phyloP scores from a whole-genome alignment of 2,888 invertebrate species.

The Catocala fraxini region DNA sequence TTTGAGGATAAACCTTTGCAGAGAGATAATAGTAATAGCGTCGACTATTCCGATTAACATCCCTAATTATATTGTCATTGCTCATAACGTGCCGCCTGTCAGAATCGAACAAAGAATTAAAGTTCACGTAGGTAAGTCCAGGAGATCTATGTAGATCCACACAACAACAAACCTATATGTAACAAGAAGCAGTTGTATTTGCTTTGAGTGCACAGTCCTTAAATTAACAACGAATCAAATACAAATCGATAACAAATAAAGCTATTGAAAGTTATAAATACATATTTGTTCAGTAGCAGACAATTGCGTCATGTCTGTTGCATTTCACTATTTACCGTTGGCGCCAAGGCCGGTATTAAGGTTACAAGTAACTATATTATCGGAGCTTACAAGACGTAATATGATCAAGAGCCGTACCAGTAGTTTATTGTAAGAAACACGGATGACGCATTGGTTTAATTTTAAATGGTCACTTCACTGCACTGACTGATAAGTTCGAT shows the following conservation, averaged over 20 bases:
- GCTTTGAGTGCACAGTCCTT: conserved; percentile 4
- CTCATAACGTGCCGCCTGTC: too few species aligned
- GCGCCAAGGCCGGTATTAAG: conserved; percentile 70
- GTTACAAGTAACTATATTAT: conserved; percentile 65
- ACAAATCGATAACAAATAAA: conserved; percentile 28
- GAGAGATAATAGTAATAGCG: too few species aligned
- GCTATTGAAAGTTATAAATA: conserved; percentile 31
- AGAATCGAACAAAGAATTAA: too few species aligned
- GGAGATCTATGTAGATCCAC: background rate
- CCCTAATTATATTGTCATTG: too few species aligned
- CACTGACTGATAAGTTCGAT: too few species aligned
- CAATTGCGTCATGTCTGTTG: conserved; percentile 53
- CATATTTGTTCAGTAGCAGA: conserved; percentile 33
- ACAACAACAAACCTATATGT: conserved; percentile 12
- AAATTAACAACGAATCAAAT: conserved; percentile 14
- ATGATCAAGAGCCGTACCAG: background rate
- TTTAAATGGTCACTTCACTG: too few species aligned
- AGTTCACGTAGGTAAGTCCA: too few species aligned
- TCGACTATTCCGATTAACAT: too few species aligned
- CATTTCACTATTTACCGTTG: conserved; percentile 58
- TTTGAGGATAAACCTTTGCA: too few species aligned
- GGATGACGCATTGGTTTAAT: too few species aligned
- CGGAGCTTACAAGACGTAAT: conserved; percentile 42
- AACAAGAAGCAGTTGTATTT: conserved; percentile 9
- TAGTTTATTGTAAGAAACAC: too few species aligned